Base-by-base conservation (phyloP, 2,113 vertebrate genomes). In the Lates calcarifer region DNA sequence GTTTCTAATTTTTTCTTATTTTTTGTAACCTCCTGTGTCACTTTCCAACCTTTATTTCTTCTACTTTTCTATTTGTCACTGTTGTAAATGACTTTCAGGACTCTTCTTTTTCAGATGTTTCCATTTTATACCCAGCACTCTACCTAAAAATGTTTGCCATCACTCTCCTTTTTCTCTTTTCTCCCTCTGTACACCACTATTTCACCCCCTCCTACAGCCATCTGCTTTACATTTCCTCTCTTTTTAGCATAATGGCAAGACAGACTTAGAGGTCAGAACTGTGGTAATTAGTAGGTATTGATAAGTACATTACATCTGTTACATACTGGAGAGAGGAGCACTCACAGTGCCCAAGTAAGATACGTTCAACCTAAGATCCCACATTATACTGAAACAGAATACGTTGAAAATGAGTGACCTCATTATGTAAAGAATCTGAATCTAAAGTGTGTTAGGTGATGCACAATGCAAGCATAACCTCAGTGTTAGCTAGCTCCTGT, bases 181-280 rank as follows among this genome's bases (percentile, higher is more conserved):
- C 37, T 35, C 33, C 41, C 49, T 22, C 15, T 12, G 37, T 70
- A 0, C 33, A n/a, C 4, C 18, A 45, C 69, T 58, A 20, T 18
- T 0, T 41, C 61, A 43, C 58, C 9, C 49, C 49, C 61, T 66
- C 62, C 73, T 28, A 6, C 57, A 78, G 74, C 91, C 93, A 93
- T 93, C 92, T 94, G 90, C 80, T 93, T 77, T 79, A 90, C 62
- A 90, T 94, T 93, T 92, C 82, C 86, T 75, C 64, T 22, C 45
- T 57, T 58, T 77, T 86, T 86, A 89, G 69, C 60, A 33, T 80
- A 90, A 93, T 86, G 80, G 60, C 35, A 63, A 62, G 17, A 78
- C 71, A 49, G 76, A 56, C 37, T 20, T 22, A 37, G 70, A 61
- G 75, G 76, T 86, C 75, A 69, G 74, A 60, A 60, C 61, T 68